Evolutionary conservation across 2,113 vertebrate genomes (phyloP).

Genomic region (Gracilinanus agilis): DNA sequence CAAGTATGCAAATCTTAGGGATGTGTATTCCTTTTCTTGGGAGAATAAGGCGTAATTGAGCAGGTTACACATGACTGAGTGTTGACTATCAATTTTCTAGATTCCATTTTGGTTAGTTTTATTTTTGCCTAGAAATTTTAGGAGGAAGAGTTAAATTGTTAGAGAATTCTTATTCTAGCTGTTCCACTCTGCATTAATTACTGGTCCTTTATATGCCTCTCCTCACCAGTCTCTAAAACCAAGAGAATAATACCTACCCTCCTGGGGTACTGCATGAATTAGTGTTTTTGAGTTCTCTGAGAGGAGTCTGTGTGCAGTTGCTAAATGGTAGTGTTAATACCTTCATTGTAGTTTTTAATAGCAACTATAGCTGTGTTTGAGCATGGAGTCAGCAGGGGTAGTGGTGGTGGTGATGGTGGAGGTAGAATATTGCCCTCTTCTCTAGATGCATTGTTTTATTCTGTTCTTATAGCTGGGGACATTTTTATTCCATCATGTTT

Average conservation of each 20-base stretch:
- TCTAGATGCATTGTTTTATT: neutral
- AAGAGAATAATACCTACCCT: neutral
- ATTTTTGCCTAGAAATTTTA: slow-evolving; percentile 14
- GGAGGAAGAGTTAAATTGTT: neutral
- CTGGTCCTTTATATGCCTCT: neutral
- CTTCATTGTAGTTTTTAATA: neutral
- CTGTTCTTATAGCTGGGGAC: slow-evolving; percentile 7
- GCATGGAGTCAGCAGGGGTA: neutral
- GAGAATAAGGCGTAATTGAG: neutral
- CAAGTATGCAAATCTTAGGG: neutral
- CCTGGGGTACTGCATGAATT: neutral
- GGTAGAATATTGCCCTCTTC: neutral
- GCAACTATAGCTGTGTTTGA: neutral
- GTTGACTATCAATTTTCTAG: neutral
- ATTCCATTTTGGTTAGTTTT: neutral
- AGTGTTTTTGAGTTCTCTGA: neutral
- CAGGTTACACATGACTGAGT: neutral
- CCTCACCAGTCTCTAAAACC: neutral
- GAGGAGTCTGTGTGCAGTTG: neutral
- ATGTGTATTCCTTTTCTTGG: accelerated
- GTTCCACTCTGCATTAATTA: neutral
- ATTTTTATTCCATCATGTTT: slow-evolving; percentile 55
- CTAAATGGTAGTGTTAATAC: neutral
- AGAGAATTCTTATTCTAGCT: neutral
- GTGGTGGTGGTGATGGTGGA: neutral